phyloP scores from a whole-genome alignment of 2,797 vertebrate species.

The Scolopax bukidnonensis region DNA sequence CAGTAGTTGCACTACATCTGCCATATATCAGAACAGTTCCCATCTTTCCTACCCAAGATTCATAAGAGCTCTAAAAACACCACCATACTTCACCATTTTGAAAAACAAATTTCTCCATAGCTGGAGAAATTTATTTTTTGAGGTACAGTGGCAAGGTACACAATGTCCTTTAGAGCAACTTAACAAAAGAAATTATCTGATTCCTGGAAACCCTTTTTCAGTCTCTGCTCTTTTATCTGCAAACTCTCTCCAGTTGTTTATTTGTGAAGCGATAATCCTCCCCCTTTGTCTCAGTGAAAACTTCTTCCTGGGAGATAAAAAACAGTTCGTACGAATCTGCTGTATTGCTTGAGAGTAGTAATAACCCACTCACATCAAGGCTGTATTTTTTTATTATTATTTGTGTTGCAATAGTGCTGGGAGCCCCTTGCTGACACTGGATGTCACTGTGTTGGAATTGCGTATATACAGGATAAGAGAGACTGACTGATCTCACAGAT shows the following conservation, averaged over 20 bases:
- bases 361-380: not conserved
- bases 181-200: conserved; percentile 51
- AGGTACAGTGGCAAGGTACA: conserved; percentile 31
- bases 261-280: not conserved
- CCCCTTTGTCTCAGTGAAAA: conserved; percentile 13
- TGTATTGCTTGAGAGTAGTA: not conserved
- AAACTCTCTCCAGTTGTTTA: conserved; percentile 45
- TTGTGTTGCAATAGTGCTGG: not conserved
- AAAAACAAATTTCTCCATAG: conserved; percentile 63
- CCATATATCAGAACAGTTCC: conserved; percentile 66
- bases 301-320: conserved; percentile 37
- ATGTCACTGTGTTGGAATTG: not conserved
- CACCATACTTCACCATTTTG: not conserved
- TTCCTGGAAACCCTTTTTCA: conserved; percentile 56
- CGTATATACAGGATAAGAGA: accelerated
- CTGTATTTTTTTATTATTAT: not conserved
- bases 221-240: conserved; percentile 30
- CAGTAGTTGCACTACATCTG: conserved; percentile 57
- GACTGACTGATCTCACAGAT: not conserved
- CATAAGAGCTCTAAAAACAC: conserved; percentile 51
- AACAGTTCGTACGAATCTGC: not conserved
- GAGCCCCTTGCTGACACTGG: not conserved
- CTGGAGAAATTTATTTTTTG: conserved; percentile 62
- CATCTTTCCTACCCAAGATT: conserved; percentile 63
- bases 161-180: conserved; percentile 44